A percentile compares a stretch with the other conserved stretches of the same genome.
phyloP scores from a whole-genome alignment of 2,113 vertebrate genomes.

The Ptilonorhynchus violaceus region DNA sequence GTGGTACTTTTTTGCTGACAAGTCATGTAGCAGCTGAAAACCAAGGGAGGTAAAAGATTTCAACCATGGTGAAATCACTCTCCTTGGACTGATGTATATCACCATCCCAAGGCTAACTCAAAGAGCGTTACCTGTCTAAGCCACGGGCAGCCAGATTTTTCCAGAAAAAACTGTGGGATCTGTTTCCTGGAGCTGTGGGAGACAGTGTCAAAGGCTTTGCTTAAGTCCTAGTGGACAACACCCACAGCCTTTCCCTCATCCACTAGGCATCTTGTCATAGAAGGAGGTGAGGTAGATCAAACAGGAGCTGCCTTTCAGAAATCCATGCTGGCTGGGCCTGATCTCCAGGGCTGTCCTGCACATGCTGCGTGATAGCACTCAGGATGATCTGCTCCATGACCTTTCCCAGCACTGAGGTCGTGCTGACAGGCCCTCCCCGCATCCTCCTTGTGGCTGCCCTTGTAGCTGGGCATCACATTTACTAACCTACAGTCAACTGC shows the following conservation, averaged over 20 bases:
- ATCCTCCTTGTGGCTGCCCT: not conserved
- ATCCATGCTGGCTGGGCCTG: not conserved
- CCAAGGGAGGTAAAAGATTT: not conserved
- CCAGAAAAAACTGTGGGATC: not conserved
- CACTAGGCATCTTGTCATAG: not conserved
- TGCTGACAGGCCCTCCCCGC: not conserved
- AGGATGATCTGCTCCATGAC: too few species aligned
- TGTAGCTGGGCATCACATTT: not conserved
- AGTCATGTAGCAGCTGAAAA: not conserved
- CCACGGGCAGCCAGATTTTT: not conserved
- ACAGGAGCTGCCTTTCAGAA: not conserved
- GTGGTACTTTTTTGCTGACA: not conserved
- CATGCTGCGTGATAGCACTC: accelerated
- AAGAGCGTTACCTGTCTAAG: not conserved
- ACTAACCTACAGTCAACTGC: not conserved
- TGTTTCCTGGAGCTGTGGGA: not conserved
- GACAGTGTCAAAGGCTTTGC: not conserved
- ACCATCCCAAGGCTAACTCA: not conserved
- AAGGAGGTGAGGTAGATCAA: not conserved
- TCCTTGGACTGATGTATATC: not conserved
- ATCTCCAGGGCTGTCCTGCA: too few species aligned
- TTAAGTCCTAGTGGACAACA: not conserved
- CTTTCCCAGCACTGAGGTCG: too few species aligned
- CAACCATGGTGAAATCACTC: not conserved
- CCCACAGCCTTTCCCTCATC: not conserved